Evolutionary conservation across 2,888 invertebrate species (phyloP), one percentile per base, ranked within the genome.

Genomic region (Torymus aiolomorphi): DNA sequence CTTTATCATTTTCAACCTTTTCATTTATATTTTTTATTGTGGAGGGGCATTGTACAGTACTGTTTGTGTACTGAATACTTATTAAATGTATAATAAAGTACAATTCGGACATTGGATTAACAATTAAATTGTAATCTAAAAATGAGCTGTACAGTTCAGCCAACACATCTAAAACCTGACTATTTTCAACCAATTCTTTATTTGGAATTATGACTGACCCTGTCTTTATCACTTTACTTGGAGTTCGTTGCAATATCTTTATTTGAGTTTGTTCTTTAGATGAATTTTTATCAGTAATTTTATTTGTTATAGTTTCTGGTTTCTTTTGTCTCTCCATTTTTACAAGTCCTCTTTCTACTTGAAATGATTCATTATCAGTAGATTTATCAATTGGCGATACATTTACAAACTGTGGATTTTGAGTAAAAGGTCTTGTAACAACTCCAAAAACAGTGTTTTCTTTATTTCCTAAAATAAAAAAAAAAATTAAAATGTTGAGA

Each of bases 71-170:
- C 80, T 93, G 92, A 82, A 92, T 91, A 0, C 92, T 92, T 31
- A 95, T 90, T 76, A 96, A 91, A 0, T 94, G 93, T 85, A 95
- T 92, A 24, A 95, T 87, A 89, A 94, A 95, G 89, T 94, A 94
- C 78, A 96, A 90, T 88, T 95, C 95, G 0, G 93, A 92, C 82
- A 93, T 92, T 4, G 94, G n/a, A n/a, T n/a, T n/a, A n/a, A n/a
- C n/a, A n/a, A n/a, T n/a, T n/a, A n/a, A n/a, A n/a, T n/a, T n/a
- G 87, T 92, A 92, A 83, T 92, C 92, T 13, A 95, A 88, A 82
- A 95, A 91, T 71, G 89, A 87, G 66, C 92, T 91, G 83, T 95
- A 95, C 57, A 95, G 89, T 78, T 91, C 87, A 1, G 92, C 90
- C 49, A 95, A 85, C 42, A 91, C 86, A 83, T 94, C 92, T 0